phyloP scores from a whole-genome alignment of 2,888 invertebrate genomes.

The Hypercompe scribonia region DNA sequence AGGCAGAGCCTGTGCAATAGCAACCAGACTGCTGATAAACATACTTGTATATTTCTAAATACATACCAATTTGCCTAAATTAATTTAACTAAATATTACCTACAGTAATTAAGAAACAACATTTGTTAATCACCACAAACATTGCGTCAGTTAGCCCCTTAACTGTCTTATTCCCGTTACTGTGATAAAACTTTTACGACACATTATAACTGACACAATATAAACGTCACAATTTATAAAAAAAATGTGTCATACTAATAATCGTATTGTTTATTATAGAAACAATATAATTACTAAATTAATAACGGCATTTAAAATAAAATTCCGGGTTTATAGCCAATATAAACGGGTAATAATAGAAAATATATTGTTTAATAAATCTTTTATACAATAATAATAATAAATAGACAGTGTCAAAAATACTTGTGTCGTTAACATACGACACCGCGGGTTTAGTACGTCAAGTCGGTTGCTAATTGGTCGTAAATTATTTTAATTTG shows the following conservation, averaged over 20 bases:
- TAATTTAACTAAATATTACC: too few species aligned
- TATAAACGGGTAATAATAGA: conserved; percentile 48
- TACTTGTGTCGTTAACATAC: conserved; percentile 65
- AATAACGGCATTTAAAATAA: conserved; percentile 49
- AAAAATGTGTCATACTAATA: conserved; percentile 27
- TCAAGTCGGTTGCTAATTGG: conserved; percentile 69
- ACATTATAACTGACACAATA: conserved; percentile 24
- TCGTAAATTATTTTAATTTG: conserved; percentile 78
- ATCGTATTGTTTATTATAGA: conserved; percentile 43
- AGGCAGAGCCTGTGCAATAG: too few species aligned
- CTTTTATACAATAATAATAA: conserved; percentile 61
- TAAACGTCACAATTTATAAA: conserved; percentile 22
- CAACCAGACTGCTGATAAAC: too few species aligned
- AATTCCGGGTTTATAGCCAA: conserved; percentile 40
- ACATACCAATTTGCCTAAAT: too few species aligned
- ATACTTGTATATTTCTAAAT: too few species aligned
- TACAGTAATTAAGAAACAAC: too few species aligned
- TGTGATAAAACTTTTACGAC: conserved; percentile 25
- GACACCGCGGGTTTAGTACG: conserved; percentile 63
- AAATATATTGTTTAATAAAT: conserved; percentile 58
- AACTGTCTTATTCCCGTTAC: conserved; percentile 10
- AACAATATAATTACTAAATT: conserved; percentile 48
- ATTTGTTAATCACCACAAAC: too few species aligned
- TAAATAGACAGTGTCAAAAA: conserved; percentile 66
- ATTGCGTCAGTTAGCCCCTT: neutral